These are phyloP conservation scores for Eumerus sabulonum DNA, from an alignment of 2,888 invertebrate species.

Conservation along the genomic window DNA sequence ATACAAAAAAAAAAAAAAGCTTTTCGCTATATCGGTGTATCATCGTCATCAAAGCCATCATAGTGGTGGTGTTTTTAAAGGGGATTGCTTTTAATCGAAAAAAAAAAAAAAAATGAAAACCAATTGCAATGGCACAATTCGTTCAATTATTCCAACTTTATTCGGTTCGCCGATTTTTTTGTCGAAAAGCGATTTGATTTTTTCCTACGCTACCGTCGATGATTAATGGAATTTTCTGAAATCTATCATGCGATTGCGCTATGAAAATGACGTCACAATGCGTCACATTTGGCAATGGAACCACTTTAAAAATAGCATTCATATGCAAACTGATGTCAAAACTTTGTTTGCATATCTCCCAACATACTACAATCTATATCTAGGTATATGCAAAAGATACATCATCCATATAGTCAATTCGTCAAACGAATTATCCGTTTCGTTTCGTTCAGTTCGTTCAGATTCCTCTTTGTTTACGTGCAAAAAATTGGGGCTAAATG, in stretches of 20 bases:
- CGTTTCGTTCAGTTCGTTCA: not conserved
- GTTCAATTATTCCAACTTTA: constrained; percentile 4
- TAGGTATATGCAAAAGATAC: constrained; percentile 6
- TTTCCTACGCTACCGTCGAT: constrained; percentile 18
- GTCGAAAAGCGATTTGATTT: not conserved
- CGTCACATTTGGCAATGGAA: constrained; percentile 59
- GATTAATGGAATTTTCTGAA: constrained; percentile 28
- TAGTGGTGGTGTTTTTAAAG: constrained; percentile 4
- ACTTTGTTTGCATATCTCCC: not conserved
- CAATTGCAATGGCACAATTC: constrained; percentile 53
- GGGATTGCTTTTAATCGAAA: constrained; percentile 55
- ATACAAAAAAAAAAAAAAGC: too few species aligned
- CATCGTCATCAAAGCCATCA: not conserved
- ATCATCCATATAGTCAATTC: constrained; percentile 25
- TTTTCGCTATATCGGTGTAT: constrained; percentile 37
- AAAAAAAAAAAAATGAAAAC: constrained; percentile 17
- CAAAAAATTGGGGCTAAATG: too few species aligned
- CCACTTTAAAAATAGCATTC: constrained; percentile 50
- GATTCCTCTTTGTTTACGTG: too few species aligned
- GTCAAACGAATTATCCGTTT: not conserved
- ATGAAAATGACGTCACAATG: constrained; percentile 66
- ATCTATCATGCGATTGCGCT: constrained; percentile 58
- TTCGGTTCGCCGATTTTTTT: constrained; percentile 28
- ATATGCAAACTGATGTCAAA: constrained; percentile 39
- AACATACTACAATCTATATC: not conserved